These are phyloP conservation scores for Melanotaenia nigrans DNA, from an alignment of 2,797 vertebrate genomes.

Conservation along the genomic window DNA sequence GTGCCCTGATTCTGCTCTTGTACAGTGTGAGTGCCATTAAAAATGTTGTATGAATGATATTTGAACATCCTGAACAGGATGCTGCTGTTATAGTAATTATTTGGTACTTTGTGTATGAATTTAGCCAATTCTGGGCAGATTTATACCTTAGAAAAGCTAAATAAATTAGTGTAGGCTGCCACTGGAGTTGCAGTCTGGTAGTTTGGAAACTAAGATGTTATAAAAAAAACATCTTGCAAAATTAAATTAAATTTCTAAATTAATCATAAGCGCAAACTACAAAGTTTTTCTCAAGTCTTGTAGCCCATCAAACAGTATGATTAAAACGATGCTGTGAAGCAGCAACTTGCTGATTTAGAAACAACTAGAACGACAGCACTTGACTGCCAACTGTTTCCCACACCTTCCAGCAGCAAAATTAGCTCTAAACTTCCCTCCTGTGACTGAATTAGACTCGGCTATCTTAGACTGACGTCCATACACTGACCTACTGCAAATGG, in stretches of 20 bases:
- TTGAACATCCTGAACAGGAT: neutral
- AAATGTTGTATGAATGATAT: constrained; percentile 1
- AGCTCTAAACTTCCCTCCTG: constrained; percentile 69
- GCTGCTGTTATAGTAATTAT: neutral
- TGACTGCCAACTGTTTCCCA: constrained; percentile 83
- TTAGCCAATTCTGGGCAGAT: neutral
- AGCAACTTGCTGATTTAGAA: constrained; percentile 44
- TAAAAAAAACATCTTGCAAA: neutral
- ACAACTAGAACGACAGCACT: constrained; percentile 67
- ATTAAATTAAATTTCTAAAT: too few relatives aligned
- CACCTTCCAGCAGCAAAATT: constrained; percentile 72
- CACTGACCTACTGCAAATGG: constrained; percentile 67
- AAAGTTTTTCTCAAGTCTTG: too few relatives aligned
- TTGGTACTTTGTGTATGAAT: neutral
- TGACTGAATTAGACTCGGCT: constrained; percentile 77
- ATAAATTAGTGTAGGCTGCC: neutral
- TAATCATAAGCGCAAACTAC: too few relatives aligned
- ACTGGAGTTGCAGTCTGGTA: neutral
- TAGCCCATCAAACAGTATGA: neutral
- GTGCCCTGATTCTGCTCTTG: constrained; percentile 30
- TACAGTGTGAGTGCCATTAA: neutral
- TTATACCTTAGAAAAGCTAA: neutral
- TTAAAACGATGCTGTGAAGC: constrained; percentile 10
- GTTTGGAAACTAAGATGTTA: neutral
- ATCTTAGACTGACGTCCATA: constrained; percentile 66